Percentiles rank a stretch among this genome's conserved stretches.
phyloP scores from a whole-genome alignment of 2,888 invertebrate species.

The Scaptodrosophila latifasciaeformis region DNA sequence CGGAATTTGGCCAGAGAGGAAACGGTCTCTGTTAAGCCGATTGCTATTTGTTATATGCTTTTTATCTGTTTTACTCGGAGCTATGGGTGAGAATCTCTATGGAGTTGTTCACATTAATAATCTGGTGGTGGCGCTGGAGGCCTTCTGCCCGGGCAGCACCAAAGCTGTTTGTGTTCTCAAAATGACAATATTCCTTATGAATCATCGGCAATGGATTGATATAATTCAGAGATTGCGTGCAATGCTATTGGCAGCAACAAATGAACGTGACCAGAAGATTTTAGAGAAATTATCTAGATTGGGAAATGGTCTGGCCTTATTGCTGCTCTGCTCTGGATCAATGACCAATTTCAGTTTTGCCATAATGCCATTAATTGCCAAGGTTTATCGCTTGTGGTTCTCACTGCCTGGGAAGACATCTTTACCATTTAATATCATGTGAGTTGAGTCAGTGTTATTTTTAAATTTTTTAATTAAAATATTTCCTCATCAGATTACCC shows the following conservation, averaged over 20 bases:
- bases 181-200: conserved; percentile 58
- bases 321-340: conserved; percentile 55
- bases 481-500: conserved; percentile 54
- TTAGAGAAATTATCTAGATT: conserved; percentile 47
- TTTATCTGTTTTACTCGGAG: conserved; percentile 57
- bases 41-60: conserved; percentile 51
- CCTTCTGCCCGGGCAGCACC: conserved; percentile 70
- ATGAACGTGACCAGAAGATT: conserved; percentile 39
- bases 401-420: conserved; percentile 44
- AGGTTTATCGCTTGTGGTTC: conserved; percentile 39
- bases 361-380: conserved; percentile 56
- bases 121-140: conserved; percentile 66
- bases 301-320: conserved; percentile 44
- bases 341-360: conserved; percentile 61
- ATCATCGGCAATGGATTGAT: conserved; percentile 49
- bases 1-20: conserved; percentile 68
- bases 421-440: conserved; percentile 69
- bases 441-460: conserved; percentile 34
- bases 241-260: conserved; percentile 23
- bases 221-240: conserved; percentile 47
- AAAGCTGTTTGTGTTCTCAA: conserved; percentile 69
- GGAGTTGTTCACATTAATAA: conserved; percentile 57
- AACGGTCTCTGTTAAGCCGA: conserved; percentile 34
- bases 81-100: conserved; percentile 62
- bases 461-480: too few species aligned